Conservation (phyloP, 2,797 vertebrate genomes). For the Austrolebias charrua region DNA sequence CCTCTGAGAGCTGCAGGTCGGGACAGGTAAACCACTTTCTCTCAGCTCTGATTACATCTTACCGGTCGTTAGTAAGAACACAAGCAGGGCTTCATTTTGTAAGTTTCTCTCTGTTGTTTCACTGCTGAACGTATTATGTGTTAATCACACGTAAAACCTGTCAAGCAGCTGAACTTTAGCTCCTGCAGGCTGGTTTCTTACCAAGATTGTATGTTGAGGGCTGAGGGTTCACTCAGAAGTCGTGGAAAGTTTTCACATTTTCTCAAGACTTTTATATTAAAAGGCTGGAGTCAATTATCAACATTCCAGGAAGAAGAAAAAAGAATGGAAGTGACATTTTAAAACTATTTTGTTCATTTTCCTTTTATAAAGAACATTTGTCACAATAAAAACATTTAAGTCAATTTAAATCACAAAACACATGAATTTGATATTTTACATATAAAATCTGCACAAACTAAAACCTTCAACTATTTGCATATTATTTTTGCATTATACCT, state of each 20-base stretch:
- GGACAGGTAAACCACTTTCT: background rate
- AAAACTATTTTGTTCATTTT: no score
- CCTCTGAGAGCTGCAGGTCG: background rate
- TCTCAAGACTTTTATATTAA: background rate
- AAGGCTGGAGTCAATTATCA: no score
- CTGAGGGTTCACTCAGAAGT: background rate
- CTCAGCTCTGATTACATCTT: constrained; percentile 1
- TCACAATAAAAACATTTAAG: no score
- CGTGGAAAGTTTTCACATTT: background rate
- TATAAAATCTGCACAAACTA: no score
- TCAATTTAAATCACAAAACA: no score
- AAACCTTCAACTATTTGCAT: no score
- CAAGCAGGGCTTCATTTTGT: background rate
- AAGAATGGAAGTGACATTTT: no score
- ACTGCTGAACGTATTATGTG: background rate
- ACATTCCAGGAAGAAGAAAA: no score
- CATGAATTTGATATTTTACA: no score
- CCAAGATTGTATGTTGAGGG: background rate
- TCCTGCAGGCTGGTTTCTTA: background rate
- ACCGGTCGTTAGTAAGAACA: constrained; percentile 1
- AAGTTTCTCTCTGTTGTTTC: background rate
- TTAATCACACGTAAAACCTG: background rate
- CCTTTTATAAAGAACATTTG: no score
- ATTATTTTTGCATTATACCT: no score
- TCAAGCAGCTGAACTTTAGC: background rate